Base-by-base conservation (phyloP, 2,888 invertebrate species). In the Sinhomidia bicolor region DNA sequence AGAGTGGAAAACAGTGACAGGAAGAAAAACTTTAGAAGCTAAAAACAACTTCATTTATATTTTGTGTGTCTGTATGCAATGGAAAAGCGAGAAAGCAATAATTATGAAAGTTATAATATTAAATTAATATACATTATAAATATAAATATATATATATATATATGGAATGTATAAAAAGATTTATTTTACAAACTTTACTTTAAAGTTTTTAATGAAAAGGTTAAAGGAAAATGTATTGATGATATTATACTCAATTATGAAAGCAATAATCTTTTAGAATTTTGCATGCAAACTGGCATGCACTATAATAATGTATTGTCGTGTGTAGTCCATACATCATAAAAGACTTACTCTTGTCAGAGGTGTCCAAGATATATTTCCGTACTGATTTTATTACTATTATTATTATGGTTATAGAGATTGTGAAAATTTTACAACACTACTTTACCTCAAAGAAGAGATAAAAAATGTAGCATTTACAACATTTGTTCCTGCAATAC, bases 301-400 rank as follows among this genome's bases (percentile, higher is more conserved):
- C 20, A 14, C 10, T 17, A 17, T 14, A 29, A 17, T 14, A 29
- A 32, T 17, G n/a, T 71, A 17, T 41, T 41, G 41, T 62, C 82
- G 36, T 60, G 26, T 80, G 32, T 85, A 89, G 88, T 88, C 88
- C 60, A 65, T 76, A 81, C 60, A 57, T 54, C 54, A 47, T 44
- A 65, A 89, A 88, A 88, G 88, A 88, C 88, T 88, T 88, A 83
- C 88, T 88, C 88, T 88, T 84, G 88, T 88, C 83, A 88, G 88
- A 83, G 88, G 84, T 88, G 88, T 88, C 88, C 88, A 88, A 88
- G 62, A 74, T 68, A 68, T 26, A 57, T 32, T 79, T 79, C 79
- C 84, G 88, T 84, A 88, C 88, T 88, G 88, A 88, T 88, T 88
- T 88, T 82, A 81, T 76, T 62, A 23, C n/a, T 81, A 29, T 60